phyloP scores from a whole-genome alignment of 2,113 vertebrate genomes.

The Channa argus region DNA sequence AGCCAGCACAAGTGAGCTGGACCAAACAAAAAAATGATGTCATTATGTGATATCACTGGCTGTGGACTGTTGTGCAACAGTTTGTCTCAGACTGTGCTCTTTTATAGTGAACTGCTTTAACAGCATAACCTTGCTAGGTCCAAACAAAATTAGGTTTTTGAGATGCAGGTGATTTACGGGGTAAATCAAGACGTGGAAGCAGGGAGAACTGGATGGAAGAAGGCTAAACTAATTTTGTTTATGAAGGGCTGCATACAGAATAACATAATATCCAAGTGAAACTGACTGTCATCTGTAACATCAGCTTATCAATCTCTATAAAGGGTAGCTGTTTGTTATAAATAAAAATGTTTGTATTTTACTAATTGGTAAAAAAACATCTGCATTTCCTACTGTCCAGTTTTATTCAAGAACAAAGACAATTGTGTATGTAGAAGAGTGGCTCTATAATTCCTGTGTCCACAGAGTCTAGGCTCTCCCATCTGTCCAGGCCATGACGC shows the following conservation, averaged over 20 bases:
- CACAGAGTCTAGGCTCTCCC: background rate
- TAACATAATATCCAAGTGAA: constrained; percentile 4
- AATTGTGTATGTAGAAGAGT: background rate
- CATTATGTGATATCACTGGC: too few relatives aligned
- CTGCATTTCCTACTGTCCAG: constrained; percentile 19
- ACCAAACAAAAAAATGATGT: background rate
- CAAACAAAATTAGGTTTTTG: background rate
- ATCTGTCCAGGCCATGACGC: constrained; percentile 37
- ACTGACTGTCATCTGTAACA: constrained; percentile 70
- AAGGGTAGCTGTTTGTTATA: constrained; percentile 23
- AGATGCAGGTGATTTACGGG: constrained; percentile 7
- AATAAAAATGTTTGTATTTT: constrained; percentile 20
- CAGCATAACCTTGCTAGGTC: background rate
- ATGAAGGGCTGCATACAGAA: background rate
- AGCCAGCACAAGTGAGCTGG: background rate
- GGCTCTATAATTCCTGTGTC: background rate
- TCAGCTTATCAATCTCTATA: constrained; percentile 31
- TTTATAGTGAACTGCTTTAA: too few relatives aligned
- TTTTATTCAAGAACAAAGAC: background rate
- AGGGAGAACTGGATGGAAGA: too few relatives aligned
- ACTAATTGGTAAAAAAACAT: constrained; percentile 63
- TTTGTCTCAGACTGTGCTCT: too few relatives aligned
- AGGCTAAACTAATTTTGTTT: background rate
- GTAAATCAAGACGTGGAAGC: background rate
- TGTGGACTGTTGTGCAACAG: too few relatives aligned